phyloP scores from a whole-genome alignment of 1,140 invertebrate species.

The Plodia interpunctella region DNA sequence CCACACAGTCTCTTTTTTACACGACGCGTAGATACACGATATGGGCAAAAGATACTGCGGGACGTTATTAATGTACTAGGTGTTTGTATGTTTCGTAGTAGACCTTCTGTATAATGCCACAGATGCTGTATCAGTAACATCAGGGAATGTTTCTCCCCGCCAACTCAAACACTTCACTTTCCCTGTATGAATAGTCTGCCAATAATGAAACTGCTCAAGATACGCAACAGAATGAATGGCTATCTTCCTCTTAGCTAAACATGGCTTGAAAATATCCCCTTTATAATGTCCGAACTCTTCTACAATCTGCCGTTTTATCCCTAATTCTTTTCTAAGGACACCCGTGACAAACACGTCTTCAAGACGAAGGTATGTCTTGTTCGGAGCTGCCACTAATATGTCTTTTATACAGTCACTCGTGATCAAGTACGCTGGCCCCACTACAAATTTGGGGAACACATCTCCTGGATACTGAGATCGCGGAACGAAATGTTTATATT shows the following conservation, averaged over 20 bases:
- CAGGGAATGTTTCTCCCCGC: too few relatives aligned
- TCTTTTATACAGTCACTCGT: conserved; percentile 82
- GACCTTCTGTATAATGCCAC: too few relatives aligned
- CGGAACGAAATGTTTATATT: neutral
- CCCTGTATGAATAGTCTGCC: neutral
- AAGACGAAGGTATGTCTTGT: conserved; percentile 87
- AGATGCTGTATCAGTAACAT: too few relatives aligned
- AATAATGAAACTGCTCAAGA: neutral
- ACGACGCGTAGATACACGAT: too few relatives aligned
- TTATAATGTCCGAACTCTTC: conserved; percentile 86
- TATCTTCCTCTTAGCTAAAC: conserved; percentile 69
- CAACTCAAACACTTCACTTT: too few relatives aligned
- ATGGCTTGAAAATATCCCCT: conserved; percentile 84
- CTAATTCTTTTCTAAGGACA: conserved; percentile 86
- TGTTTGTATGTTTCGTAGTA: too few relatives aligned
- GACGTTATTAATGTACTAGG: too few relatives aligned
- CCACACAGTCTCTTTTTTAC: too few relatives aligned
- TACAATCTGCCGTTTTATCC: conserved; percentile 84
- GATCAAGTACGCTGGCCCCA: conserved; percentile 91
- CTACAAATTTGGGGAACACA: conserved; percentile 86
- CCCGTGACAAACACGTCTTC: conserved; percentile 95
- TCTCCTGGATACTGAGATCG: conserved; percentile 19
- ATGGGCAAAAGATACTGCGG: too few relatives aligned
- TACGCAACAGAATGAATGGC: neutral
- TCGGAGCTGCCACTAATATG: conserved; percentile 84